phyloP scores from a whole-genome alignment of 2,113 vertebrate genomes.

The Telmatochromis sp. region DNA sequence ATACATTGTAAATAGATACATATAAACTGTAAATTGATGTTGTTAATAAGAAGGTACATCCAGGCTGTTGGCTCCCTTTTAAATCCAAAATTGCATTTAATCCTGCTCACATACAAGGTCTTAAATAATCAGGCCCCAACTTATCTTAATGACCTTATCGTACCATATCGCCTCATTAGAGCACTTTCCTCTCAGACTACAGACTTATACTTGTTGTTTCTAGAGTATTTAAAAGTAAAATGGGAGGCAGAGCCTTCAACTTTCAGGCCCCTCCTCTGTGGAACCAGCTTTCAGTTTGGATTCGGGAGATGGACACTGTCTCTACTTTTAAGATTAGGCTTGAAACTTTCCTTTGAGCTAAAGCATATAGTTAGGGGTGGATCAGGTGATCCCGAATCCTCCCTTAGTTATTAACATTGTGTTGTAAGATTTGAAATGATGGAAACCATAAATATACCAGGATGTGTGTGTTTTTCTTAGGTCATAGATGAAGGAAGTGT shows the following conservation, averaged over 20 bases:
- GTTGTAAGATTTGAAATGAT: too few relatives aligned
- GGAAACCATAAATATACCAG: neutral
- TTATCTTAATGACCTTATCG: fast-evolving
- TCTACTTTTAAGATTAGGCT: neutral
- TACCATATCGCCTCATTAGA: fast-evolving
- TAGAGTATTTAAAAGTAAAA: neutral
- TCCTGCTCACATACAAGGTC: neutral
- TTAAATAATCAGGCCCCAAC: neutral
- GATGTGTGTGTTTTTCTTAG: neutral
- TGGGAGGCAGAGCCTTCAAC: neutral
- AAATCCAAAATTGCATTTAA: neutral
- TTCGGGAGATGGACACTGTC: neutral
- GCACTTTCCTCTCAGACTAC: neutral
- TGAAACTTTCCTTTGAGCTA: neutral
- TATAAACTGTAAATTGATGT: neutral
- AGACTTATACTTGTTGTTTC: neutral
- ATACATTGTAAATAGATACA: neutral
- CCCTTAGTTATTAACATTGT: neutral
- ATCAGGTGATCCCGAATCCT: neutral
- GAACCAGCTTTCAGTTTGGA: neutral
- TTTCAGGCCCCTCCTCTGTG: neutral
- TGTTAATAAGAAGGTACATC: neutral
- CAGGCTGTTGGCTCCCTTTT: neutral
- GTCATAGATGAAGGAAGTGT: neutral
- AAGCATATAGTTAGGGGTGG: neutral